Percentiles rank a stretch among this genome's conserved stretches.
These are phyloP conservation scores for Synergus japonicus DNA, from an alignment of 2,888 invertebrate genomes.

Conservation along the genomic window DNA sequence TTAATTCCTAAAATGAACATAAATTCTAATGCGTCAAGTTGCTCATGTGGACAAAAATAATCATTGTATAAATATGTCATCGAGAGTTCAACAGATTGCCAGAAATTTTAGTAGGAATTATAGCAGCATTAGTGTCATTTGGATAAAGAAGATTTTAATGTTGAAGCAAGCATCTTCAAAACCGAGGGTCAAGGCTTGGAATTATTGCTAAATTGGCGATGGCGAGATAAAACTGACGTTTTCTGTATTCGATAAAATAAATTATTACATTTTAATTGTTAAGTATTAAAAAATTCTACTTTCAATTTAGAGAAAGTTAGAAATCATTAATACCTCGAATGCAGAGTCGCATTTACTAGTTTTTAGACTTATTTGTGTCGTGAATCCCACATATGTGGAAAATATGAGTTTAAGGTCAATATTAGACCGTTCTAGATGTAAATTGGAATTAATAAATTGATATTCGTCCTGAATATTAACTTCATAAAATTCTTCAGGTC, in stretches of 20 bases:
- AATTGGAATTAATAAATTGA: constrained; percentile 91
- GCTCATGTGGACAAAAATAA: constrained; percentile 84
- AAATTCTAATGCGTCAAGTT: constrained; percentile 83
- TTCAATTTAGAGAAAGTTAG: background rate
- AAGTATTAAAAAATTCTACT: background rate
- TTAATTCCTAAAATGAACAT: background rate
- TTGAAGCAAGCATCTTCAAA: constrained; percentile 98
- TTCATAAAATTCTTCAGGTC: constrained; percentile 83
- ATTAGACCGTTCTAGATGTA: constrained; percentile 96
- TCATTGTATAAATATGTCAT: constrained; percentile 91
- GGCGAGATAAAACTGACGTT: constrained; percentile 79
- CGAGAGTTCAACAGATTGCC: constrained; percentile 91
- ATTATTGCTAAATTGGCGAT: constrained; percentile 86
- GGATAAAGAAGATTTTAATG: constrained; percentile 95
- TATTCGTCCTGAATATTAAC: constrained; percentile 87
- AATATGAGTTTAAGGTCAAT: constrained; percentile 97
- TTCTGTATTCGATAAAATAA: constrained; percentile 77
- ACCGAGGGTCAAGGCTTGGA: constrained; percentile 93
- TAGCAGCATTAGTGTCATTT: constrained; percentile 93
- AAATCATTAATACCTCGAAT: constrained; percentile 75
- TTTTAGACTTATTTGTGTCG: constrained; percentile 85
- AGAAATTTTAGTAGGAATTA: constrained; percentile 98
- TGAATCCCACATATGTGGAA: constrained; percentile 94
- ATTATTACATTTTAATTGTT: background rate
- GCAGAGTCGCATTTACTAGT: constrained; percentile 90